Evolutionary conservation across 2,797 vertebrate species (phyloP), one percentile per base, ranked within the genome.

Genomic region (Coregonus sp.): DNA sequence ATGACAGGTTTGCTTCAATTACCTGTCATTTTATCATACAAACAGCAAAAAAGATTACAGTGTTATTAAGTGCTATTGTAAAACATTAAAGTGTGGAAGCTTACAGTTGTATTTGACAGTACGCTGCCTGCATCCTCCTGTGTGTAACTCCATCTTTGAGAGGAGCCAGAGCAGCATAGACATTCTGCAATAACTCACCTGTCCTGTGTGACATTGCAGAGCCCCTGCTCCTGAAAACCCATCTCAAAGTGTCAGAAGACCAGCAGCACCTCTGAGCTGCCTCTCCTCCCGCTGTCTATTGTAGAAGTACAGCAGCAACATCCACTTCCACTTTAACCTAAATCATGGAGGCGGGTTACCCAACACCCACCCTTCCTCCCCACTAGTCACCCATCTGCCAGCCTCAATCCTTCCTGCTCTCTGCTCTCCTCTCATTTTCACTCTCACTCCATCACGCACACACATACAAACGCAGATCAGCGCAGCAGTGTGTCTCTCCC

Each of bases 291-390:
- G 20, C 51, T 20, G 16, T 70, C 72, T 67, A 66, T 68, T 76
- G 40, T 47, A 12, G 40, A 47, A 12, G 40, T 47, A 85, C 70
- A 67, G 72, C 72, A 33, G 29, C 52, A 79, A 78, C 78, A 78
- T 68, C 74, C 78, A 72, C 85, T 75, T 76, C 76, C 56, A 50
- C 74, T 73, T 76, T 80, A 73, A 74, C 78, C 72, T 69, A 85
- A 82, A 82, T 87, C 84, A 84, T 75, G 9, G 25, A 63, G 40
- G 40, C 18, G 31, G 29, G 11, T 2, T 47, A 47, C 40, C 40
- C 40, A 47, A 9, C 40, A 3, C 9, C 40, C 40, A 47, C 40
- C 40, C 40, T 47, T 47, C 40, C 9, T 47, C 40, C 40, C 40
- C 54, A 73, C 52, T 6, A 37, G 52, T 18, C 52, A 59, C 16